Evolutionary conservation across 2,888 invertebrate genomes (phyloP), one percentile per base, ranked within the genome.

Genomic region (Coenonympha arcania): DNA sequence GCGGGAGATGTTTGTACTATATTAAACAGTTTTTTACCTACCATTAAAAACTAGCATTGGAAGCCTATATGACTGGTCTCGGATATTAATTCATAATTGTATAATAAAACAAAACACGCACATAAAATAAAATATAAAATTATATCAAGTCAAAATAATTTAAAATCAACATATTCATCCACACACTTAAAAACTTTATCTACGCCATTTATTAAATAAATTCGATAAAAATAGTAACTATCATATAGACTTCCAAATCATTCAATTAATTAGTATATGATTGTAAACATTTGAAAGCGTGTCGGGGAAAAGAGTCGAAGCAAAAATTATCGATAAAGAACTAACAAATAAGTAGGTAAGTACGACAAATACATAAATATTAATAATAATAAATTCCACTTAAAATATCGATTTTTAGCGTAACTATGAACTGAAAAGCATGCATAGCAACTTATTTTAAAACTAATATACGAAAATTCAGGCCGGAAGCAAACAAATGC

Each of bases 211-310:
- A n/a, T 4, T 8, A 11, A 28, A 6, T 11, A 0, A 13, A 13
- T 13, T 30, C 30, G 13, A 30, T 30, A 3, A 13, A 36, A 11
- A 36, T 31, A 8, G n/a, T 13, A n/a, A 9, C 1, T 19, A 65
- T 77, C 78, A 73, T 67, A 73, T 76, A 73, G 76, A 75, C 83
- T 75, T 76, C 77, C 82, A 80, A 69, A 28, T 45, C 11, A 13
- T 33, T 66, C 62, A 71, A 66, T 71, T 63, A 59, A n/a, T 66
- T 68, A 71, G 68, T 71, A 71, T 65, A 70, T 67, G 66, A 85
- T 85, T 85, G 86, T 86, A 86, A 86, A 86, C 86, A 86, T 86
- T 86, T 86, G 85, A 77, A 86, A 84, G 86, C 86, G 85, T 86
- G 86, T 85, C 85, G 71, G 66, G 80, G 79, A 74, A 66, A 37